Percentiles rank a stretch among this genome's conserved stretches.
These are phyloP conservation scores for Poeciliopsis paucimaculata DNA, from an alignment of 2,797 vertebrate species.

Conservation along the genomic window DNA sequence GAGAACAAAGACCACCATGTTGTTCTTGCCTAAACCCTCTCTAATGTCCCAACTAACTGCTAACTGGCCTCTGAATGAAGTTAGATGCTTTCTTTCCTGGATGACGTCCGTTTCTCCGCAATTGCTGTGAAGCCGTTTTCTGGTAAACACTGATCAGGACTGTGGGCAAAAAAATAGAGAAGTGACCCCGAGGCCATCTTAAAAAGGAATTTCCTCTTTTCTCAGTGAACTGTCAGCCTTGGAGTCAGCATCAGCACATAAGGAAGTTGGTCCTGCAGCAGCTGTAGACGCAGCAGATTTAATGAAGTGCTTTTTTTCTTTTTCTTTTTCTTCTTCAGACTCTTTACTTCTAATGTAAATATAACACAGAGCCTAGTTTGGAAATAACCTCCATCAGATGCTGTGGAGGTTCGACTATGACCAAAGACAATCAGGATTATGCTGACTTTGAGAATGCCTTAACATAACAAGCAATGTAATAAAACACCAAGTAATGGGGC, in stretches of 20 bases:
- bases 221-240: constrained; percentile 2
- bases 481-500: constrained; percentile 16
- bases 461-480: constrained; percentile 58
- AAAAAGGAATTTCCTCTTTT: constrained; percentile 36
- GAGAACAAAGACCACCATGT: constrained; percentile 27
- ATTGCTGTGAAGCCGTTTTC: constrained; percentile 25
- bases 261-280: constrained; percentile 20
- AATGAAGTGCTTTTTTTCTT: constrained; percentile 18
- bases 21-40: constrained; percentile 32
- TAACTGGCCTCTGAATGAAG: constrained; percentile 34
- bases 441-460: constrained; percentile 75
- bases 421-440: constrained; percentile 82
- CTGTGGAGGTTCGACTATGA: constrained; percentile 73
- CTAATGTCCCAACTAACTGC: constrained; percentile 36
- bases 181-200: constrained; percentile 4
- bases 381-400: constrained; percentile 58
- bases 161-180: constrained; percentile 45
- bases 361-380: constrained; percentile 62
- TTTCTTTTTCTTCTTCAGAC: constrained; percentile 13
- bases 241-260: constrained; percentile 11
- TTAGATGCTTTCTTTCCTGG: constrained; percentile 14
- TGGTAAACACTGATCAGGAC: constrained; percentile 25
- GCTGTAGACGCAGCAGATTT: constrained; percentile 23
- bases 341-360: constrained; percentile 60
- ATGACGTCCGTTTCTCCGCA: constrained; percentile 7